Base-by-base conservation (phyloP, 2,888 invertebrate genomes). In the Chesias legatella region DNA sequence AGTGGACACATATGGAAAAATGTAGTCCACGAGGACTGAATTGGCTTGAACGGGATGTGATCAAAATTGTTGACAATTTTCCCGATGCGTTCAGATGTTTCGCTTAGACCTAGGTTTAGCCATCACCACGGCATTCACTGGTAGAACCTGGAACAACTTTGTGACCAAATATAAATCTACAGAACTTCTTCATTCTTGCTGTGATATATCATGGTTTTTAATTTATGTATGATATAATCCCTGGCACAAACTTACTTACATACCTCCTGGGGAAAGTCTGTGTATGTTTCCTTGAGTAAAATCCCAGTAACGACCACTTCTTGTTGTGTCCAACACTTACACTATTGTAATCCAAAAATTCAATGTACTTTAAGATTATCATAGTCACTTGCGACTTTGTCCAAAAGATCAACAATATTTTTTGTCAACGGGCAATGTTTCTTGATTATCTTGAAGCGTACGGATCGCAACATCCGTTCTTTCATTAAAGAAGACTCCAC, bases 31-130 rank as follows among this genome's bases (percentile, higher is more conserved):
- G 28, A 32, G 50, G 60, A 60, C 56, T 21, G 22, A 48, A 73
- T 72, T 72, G 73, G 68, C 61, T 41, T 42, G 34, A 36, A 44
- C 34, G 45, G 32, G 36, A 42, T 43, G 22, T 21, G 43, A 42
- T 44, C 52, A 46, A 67, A 66, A 68, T 62, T 64, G 9, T 48
- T 47, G 2, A 17, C 13, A 51, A 52, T 68, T 75, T 78, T 73
- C 79, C 80, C 74, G 61, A 72, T 73, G 72, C 67, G 76, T 78
- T 77, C 71, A 67, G 56, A 67, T 51, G 51, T 75, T 76, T 71
- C 60, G 85, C 84, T 82, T 83, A 71, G 82, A 81, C 75, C 69
- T 78, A 80, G 73, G 77, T 62, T 72, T 79, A 73, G 70, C 60
- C 81, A 78, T 75, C 62, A 67, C 69, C 78, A 79, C 73, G 59